Evolutionary conservation across 2,888 invertebrate species (phyloP).

Genomic region (Cerastoderma edule): DNA sequence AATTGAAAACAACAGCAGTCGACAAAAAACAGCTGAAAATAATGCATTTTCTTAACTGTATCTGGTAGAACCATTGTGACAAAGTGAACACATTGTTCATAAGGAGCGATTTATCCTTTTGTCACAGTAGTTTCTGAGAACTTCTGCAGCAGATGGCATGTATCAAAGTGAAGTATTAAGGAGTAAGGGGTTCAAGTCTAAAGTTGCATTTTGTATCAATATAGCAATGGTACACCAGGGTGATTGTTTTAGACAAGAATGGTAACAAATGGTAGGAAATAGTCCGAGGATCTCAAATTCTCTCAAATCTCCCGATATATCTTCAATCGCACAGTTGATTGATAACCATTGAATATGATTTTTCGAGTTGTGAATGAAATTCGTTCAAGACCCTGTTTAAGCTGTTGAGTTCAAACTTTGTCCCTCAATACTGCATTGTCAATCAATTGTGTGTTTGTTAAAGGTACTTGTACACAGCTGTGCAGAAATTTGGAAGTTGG

Average conservation of each 20-base stretch:
- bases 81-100: too few species aligned
- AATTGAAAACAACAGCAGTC: too few species aligned
- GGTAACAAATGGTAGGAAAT: conserved; percentile 25
- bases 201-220: too few species aligned
- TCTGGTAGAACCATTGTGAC: too few species aligned
- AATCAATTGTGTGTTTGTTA: conserved; percentile 32
- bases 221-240: conserved; percentile 25
- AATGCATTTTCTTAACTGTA: too few species aligned
- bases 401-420: conserved; percentile 39
- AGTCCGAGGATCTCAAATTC: conserved; percentile 32
- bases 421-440: conserved; percentile 31
- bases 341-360: conserved; percentile 27
- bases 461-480: neutral
- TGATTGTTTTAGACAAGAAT: conserved; percentile 41
- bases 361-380: conserved; percentile 43
- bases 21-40: too few species aligned
- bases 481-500: too few species aligned
- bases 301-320: conserved; percentile 17
- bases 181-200: too few species aligned
- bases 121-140: too few species aligned
- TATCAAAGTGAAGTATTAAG: too few species aligned
- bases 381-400: conserved; percentile 31
- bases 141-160: too few species aligned
- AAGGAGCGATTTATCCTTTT: too few species aligned
- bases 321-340: conserved; percentile 19